phyloP scores from a whole-genome alignment of 2,888 invertebrate genomes.

The Chrysodeixis includens region DNA sequence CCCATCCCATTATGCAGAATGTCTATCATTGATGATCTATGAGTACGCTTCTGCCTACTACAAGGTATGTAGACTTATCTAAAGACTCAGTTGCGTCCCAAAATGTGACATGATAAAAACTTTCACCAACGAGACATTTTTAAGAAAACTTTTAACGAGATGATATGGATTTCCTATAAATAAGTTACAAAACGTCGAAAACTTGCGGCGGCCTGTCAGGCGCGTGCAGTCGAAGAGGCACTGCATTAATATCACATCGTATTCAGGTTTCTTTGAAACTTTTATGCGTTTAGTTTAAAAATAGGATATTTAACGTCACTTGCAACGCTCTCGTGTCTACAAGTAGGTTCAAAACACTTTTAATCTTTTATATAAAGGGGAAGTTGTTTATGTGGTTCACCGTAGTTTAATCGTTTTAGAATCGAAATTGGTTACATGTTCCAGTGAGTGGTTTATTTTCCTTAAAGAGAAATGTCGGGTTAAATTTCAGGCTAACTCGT shows the following conservation, averaged over 20 bases:
- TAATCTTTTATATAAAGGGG: not conserved
- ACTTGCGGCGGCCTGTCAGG: not conserved
- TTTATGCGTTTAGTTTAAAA: not conserved
- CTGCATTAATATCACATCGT: not conserved
- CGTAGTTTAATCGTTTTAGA: not conserved
- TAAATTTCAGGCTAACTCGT: not conserved
- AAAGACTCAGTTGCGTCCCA: too few species aligned
- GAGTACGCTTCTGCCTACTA: too few species aligned
- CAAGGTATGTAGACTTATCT: too few species aligned
- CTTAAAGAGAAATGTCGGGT: not conserved
- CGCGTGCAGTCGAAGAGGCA: not conserved
- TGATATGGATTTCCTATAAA: not conserved
- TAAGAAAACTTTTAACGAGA: not conserved
- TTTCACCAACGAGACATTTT: not conserved
- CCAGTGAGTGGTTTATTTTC: not conserved
- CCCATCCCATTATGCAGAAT: too few species aligned
- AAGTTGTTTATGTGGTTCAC: not conserved
- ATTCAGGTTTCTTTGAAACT: not conserved
- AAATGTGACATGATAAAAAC: too few species aligned
- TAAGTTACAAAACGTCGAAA: not conserved
- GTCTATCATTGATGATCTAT: too few species aligned
- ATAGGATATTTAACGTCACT: slow-evolving; percentile 4
- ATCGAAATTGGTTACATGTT: not conserved
- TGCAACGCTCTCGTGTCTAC: not conserved
- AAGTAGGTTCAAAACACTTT: not conserved